Evolutionary conservation across 2,888 invertebrate genomes (phyloP).

Genomic region (Platycnemis pennipes): DNA sequence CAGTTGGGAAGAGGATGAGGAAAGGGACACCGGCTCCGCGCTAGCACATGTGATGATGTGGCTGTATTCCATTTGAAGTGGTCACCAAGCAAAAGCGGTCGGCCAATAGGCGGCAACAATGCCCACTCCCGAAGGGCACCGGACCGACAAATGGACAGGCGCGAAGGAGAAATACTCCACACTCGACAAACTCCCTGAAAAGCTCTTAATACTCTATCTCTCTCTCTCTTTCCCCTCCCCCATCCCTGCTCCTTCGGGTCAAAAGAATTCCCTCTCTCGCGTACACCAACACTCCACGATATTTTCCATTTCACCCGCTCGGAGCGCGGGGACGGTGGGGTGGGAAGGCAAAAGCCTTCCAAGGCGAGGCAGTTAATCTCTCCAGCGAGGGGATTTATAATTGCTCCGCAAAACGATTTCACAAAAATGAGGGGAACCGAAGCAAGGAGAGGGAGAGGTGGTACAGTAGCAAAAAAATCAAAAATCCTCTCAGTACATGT

Average conservation of each 20-base stretch:
- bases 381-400: background rate
- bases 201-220: too few relatives aligned
- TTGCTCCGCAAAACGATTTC: slow-evolving; percentile 11
- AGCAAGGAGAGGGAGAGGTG: background rate
- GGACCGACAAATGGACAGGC: background rate
- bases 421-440: background rate
- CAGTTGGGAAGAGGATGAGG: background rate
- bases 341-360: background rate
- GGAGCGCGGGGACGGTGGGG: too few relatives aligned
- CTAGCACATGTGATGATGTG: slow-evolving; percentile 33
- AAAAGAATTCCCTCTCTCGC: slow-evolving; percentile 35
- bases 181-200: background rate
- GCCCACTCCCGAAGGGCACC: background rate
- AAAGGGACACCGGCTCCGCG: background rate
- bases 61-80: background rate
- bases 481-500: background rate
- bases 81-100: background rate
- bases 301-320: background rate
- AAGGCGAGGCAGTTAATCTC: slow-evolving; percentile 49
- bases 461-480: background rate
- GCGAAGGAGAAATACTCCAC: background rate
- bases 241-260: background rate
- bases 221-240: background rate
- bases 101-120: slow-evolving; percentile 27
- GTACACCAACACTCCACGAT: background rate